Base-by-base conservation (phyloP, 2,888 invertebrate genomes). In the Protonemura montana region DNA sequence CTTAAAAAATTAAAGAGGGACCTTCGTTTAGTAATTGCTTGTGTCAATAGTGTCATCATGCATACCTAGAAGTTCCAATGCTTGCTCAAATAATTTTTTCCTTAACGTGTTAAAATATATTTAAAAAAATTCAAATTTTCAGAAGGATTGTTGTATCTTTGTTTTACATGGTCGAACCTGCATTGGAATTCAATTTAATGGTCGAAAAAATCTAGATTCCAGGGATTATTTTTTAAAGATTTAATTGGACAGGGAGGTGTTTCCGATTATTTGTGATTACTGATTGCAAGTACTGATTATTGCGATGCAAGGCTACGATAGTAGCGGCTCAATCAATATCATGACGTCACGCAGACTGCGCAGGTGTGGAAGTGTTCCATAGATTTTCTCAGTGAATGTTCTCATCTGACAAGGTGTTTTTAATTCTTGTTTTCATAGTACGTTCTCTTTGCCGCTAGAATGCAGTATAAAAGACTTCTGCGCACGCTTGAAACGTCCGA, bases 301-400 rank as follows among this genome's bases (percentile, higher is more conserved):
- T 59, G 59, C 59, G 21, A 59, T 59, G 13, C 59, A 59, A 59
- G 59, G 59, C 59, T 85, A 85, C 76, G 76, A 86, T 82, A 86
- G 21, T 86, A 85, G n/a, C n/a, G n/a, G n/a, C 80, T 87, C 87
- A 88, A 85, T 88, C 88, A 88, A 88, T 88, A 88, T 82, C 30
- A 78, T 88, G 88, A 88, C 88, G 88, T 88, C 88, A 88, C 82
- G 85, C 84, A 78, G 25, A 83, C 42, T 88, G 88, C 88, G 88
- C 88, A 88, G 88, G 88, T 88, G 88, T 87, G 87, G 85, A 78
- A 86, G 85, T 86, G 85, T 85, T 80, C 85, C 88, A 88, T 88
- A 87, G 88, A 88, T 88, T 88, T 88, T 88, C 88, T 86, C 87
- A 82, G 86, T 87, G 87, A 87, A 78, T 87, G 85, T 29, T 30